These are phyloP conservation scores for Sitodiplosis mosellana DNA, from an alignment of 1,140 invertebrate genomes.

Conservation along the genomic window DNA sequence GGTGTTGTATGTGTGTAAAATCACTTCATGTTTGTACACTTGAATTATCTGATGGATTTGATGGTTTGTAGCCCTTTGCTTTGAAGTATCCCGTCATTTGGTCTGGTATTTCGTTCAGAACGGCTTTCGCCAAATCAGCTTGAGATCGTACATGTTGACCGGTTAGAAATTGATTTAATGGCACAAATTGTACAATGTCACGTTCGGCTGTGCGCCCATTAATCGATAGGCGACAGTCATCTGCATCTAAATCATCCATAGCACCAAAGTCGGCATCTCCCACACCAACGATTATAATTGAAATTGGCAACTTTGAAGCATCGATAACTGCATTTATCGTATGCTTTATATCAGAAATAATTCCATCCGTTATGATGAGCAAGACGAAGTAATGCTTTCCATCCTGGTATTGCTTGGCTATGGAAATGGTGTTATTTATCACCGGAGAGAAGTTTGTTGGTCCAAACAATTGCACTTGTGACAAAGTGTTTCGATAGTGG, in stretches of 20 bases:
- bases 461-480: background rate
- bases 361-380: background rate
- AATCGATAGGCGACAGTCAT: background rate
- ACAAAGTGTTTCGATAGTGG: background rate
- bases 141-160: background rate
- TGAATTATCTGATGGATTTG: background rate
- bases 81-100: background rate
- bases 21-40: no score
- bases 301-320: background rate
- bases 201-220: background rate
- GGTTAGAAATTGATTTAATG: background rate
- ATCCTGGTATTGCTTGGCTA: background rate
- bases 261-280: background rate
- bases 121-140: background rate
- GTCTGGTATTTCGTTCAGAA: background rate
- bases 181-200: background rate
- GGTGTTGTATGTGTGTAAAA: no score
- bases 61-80: background rate
- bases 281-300: background rate
- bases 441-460: background rate
- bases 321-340: background rate
- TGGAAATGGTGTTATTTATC: background rate
- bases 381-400: background rate
- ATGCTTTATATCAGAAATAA: background rate
- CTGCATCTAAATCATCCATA: background rate